Percentiles rank a stretch among this genome's conserved stretches.
These are phyloP conservation scores for Graptemys geographica DNA, from an alignment of 2,797 vertebrate species.

Conservation along the genomic window DNA sequence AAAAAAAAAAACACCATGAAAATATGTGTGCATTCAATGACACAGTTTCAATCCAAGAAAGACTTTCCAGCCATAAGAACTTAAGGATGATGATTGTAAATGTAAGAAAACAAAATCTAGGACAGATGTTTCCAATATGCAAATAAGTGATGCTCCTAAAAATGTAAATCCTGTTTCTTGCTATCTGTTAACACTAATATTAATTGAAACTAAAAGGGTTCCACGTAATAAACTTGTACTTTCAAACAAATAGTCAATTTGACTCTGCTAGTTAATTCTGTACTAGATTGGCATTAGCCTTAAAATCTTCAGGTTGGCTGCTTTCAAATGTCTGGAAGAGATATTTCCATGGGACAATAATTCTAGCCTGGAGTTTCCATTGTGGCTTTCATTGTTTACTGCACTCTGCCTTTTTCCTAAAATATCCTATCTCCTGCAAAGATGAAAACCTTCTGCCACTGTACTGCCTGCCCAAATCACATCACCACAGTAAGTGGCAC, in stretches of 20 bases:
- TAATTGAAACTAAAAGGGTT: constrained; percentile 16
- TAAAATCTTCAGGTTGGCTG: background rate
- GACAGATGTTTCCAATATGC: background rate
- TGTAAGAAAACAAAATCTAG: background rate
- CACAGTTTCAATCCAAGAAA: background rate
- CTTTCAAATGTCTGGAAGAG: background rate
- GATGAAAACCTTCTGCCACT: constrained; percentile 20
- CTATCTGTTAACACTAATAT: background rate
- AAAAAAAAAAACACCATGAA: background rate
- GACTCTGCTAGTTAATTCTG: background rate
- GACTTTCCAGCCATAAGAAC: background rate
- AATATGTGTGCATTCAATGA: background rate
- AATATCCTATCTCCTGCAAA: background rate
- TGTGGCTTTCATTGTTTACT: background rate
- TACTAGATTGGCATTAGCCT: background rate
- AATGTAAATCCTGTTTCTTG: background rate
- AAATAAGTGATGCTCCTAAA: background rate
- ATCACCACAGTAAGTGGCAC: background rate
- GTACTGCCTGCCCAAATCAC: background rate
- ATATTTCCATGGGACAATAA: background rate
- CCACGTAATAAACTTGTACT: background rate
- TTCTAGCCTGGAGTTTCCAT: background rate
- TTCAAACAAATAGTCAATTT: constrained; percentile 34
- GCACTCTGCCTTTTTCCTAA: background rate
- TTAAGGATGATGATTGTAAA: background rate